Conservation (phyloP, 2,888 invertebrate species). For the Callinectes sapidus region DNA sequence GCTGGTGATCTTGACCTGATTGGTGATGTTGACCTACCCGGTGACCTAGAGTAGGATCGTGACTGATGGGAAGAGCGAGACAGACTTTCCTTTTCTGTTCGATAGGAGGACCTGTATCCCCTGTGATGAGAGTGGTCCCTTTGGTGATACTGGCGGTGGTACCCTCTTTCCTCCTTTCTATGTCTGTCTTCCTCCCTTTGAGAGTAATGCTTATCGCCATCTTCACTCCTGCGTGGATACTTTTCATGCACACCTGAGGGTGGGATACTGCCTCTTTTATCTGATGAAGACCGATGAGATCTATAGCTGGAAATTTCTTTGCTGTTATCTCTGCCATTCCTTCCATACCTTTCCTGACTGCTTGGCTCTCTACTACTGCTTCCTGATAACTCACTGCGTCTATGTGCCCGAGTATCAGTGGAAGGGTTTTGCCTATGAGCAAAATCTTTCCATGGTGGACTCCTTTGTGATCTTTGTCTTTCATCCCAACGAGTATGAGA, state of each 20-base stretch:
- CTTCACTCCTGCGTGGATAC: background rate
- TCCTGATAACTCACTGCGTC: background rate
- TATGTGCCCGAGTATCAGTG: background rate
- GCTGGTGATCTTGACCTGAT: background rate
- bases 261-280: constrained; percentile 4
- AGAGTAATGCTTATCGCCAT: background rate
- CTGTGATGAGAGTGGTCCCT: constrained; percentile 17
- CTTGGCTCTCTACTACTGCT: constrained; percentile 25
- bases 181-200: background rate
- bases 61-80: background rate
- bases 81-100: background rate
- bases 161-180: constrained; percentile 9
- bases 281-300: background rate
- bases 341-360: background rate
- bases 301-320: background rate
- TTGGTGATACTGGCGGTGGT: background rate
- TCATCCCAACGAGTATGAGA: background rate
- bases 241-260: background rate
- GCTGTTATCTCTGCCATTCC: background rate
- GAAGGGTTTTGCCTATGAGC: constrained; percentile 9
- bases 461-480: background rate
- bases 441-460: constrained; percentile 9
- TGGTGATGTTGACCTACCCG: background rate
- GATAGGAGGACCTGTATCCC: background rate
- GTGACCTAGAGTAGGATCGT: constrained; percentile 41